Conservation (phyloP, 37 sponge, comb jelly and placozoan species). For the Aphrocallistes beatrix region DNA sequence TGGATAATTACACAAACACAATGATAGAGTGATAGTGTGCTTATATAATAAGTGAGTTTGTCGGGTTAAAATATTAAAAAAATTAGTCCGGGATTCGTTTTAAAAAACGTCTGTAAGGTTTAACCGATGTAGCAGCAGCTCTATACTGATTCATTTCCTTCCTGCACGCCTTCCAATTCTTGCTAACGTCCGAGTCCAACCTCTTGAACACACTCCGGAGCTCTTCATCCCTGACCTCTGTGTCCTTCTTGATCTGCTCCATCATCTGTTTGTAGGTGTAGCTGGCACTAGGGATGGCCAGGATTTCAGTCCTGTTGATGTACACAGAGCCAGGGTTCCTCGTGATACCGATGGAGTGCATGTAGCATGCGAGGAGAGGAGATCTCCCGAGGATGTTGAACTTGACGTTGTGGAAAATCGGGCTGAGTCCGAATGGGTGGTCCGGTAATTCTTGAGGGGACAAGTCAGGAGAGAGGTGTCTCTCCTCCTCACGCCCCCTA, state of each 20-base stretch:
- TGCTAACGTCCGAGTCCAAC: background rate
- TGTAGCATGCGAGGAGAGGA: background rate
- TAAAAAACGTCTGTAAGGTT: background rate
- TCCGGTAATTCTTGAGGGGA: too few relatives aligned
- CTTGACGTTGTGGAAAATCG: constrained; percentile 7
- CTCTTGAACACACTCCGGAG: background rate
- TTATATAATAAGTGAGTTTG: background rate
- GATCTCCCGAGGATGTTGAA: background rate
- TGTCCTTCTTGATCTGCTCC: background rate
- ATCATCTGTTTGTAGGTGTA: background rate
- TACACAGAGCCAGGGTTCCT: background rate
- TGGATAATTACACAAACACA: too few relatives aligned
- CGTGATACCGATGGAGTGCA: background rate
- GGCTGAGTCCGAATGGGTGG: background rate
- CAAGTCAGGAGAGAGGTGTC: background rate
- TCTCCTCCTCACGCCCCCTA: background rate
- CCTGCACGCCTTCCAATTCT: background rate
- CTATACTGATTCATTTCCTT: background rate
- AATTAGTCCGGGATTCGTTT: background rate
- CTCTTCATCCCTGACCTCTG: background rate
- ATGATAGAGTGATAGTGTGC: background rate
- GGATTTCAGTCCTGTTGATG: background rate
- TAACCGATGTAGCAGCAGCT: background rate
- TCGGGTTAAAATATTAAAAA: background rate
- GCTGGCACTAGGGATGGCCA: background rate